Base-by-base conservation (phyloP, 2,888 invertebrate species). In the Halictus ligatus region DNA sequence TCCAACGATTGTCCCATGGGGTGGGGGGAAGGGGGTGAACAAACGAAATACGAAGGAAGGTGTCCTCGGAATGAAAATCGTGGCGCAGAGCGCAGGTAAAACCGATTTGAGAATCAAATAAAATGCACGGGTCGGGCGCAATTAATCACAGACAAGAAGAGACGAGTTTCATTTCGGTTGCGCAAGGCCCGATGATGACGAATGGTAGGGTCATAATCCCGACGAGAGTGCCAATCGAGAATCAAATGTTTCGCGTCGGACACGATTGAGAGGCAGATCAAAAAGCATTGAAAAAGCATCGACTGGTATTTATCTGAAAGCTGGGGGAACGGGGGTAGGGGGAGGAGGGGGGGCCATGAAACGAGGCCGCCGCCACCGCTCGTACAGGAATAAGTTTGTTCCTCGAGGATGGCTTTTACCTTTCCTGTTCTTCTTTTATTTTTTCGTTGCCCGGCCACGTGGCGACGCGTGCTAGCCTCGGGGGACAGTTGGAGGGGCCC, bases 381-480 rank as follows among this genome's bases (percentile, higher is more conserved):
- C 50, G 64, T 67, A 35, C 64, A 81, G 60, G 76, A 77, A 76
- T 79, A 60, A 85, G 85, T 79, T 84, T 72, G 75, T 72, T 72
- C 50, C 82, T 81, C 81, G 80, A 75, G 84, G 75, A 85, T 88
- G 84, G 88, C 88, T 89, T 85, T 87, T 88, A 89, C 80, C 86
- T 85, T 85, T 86, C 82, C 71, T 74, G 75, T 54, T 76, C 64
- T 54, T 50, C 35, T 67, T 77, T 81, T 72, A 78, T 86, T 80
- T 82, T 88, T 88, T 91, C 87, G 90, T 90, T 93, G 92, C 91
- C 92, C 92, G 92, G 91, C 90, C 93, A 92, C 93, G 93, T 93
- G 93, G 90, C 90, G 90, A 89, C 90, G 90, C 90, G 90, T 90
- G 90, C 90, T 89, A 88, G 88, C 90, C 89, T 84, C 84, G 72